Base-by-base conservation (phyloP, 2,888 invertebrate genomes). In the Caenorhabditis wallacei region DNA sequence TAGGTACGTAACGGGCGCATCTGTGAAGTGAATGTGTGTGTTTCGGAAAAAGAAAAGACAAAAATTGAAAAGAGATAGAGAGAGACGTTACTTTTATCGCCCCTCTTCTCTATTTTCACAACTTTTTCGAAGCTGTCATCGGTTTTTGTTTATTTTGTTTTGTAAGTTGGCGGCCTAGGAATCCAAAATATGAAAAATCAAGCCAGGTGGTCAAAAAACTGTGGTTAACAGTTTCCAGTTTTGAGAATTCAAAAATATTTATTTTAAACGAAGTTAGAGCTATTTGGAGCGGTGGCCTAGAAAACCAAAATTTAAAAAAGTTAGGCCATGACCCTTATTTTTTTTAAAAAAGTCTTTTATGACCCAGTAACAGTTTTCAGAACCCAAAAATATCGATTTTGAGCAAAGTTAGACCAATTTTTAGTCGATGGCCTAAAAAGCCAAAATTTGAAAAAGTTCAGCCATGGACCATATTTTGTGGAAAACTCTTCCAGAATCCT, bases 1-100 rank as follows among this genome's bases (percentile, higher is more conserved):
- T 80, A 74, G 72, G 80, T 80, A 54, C 46, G 66, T 26, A 35
- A 26, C 37, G 46, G 57, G 61, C 74, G 46, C 59, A 54, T 53
- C 74, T 46, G 51, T 43, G n/a, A n/a, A n/a, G n/a, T n/a, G n/a
- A n/a, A n/a, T n/a, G 40, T 40, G 59, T 61, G 46, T 61, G 51
- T 46, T 2, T 54, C 40, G 16, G 35, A 4, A 24, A 40, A 10
- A 57, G 22, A 59, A 22, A 40, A 59, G 46, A 40, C 5, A 10
- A 16, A 40, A 40, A 16, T n/a, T n/a, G 35, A 54, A 54, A 30
- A 26, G 54, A 54, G 26, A 13, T 0, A 53, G 53, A 53, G 24
- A n/a, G 26, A 57, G 22, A 22, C 22, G 66, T 63, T 40, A 40
- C 40, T 48, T 18, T 48, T 48, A 7, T 48, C 18, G 2, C 18